These are phyloP conservation scores for Cinara cedri DNA, from an alignment of 2,888 invertebrate genomes.

Conservation along the genomic window DNA sequence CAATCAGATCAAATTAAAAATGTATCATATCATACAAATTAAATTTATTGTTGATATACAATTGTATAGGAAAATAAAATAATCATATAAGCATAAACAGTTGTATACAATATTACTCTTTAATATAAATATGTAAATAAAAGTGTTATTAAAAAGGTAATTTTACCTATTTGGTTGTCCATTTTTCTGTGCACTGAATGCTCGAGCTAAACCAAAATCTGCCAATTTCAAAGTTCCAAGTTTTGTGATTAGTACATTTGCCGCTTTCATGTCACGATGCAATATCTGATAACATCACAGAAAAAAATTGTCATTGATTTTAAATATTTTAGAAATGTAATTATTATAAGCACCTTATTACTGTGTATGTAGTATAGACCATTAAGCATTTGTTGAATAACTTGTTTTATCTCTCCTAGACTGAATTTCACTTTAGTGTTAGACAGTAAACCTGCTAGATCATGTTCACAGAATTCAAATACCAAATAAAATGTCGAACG, in stretches of 20 bases:
- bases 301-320: not conserved
- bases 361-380: constrained; percentile 96
- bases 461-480: constrained; percentile 98
- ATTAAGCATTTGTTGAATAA: constrained; percentile 83
- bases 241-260: constrained; percentile 96
- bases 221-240: constrained; percentile 93
- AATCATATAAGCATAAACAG: no score
- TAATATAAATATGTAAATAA: no score
- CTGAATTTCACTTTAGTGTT: constrained; percentile 96
- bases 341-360: constrained; percentile 72
- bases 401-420: constrained; percentile 95
- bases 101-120: not conserved
- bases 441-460: constrained; percentile 92
- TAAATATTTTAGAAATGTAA: not conserved
- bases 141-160: not conserved
- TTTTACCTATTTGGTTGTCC: constrained; percentile 75
- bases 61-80: no score
- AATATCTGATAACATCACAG: constrained; percentile 69
- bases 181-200: constrained; percentile 86
- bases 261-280: constrained; percentile 98
- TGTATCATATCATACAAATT: no score
- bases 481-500: constrained; percentile 92
- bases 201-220: constrained; percentile 95
- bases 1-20: no score
- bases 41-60: no score